phyloP scores from a whole-genome alignment of 2,888 invertebrate genomes.

The Linyphia triangularis region DNA sequence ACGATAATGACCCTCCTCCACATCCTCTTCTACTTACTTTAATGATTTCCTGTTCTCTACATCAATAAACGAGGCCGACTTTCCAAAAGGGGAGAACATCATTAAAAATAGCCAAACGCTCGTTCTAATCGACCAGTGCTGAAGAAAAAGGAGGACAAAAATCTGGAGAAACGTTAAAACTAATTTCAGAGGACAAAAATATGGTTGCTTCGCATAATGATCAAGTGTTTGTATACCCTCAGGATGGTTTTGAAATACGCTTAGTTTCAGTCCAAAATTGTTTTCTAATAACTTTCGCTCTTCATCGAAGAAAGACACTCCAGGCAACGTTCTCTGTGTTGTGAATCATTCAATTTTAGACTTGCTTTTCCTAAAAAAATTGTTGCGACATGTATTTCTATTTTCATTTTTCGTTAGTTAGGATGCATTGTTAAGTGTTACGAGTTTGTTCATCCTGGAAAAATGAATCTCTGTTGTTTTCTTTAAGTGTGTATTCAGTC shows the following conservation, averaged over 20 bases:
- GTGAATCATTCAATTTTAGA: not conserved
- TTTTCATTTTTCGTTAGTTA: not conserved
- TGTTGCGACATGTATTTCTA: not conserved
- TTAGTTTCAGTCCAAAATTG: constrained; percentile 17
- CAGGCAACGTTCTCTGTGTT: not conserved
- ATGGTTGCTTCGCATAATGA: constrained; percentile 34
- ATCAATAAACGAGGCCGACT: constrained; percentile 49
- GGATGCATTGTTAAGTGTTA: not conserved
- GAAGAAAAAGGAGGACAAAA: constrained; percentile 9
- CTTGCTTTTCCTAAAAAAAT: too few relatives aligned
- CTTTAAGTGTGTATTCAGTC: not conserved
- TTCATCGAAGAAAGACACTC: not conserved
- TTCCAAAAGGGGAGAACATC: constrained; percentile 50
- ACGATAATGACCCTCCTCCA: constrained; percentile 57
- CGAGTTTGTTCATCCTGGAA: not conserved
- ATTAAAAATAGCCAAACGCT: constrained; percentile 58
- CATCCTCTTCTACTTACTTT: constrained; percentile 66
- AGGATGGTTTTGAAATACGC: not conserved
- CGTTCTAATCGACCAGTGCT: constrained; percentile 34
- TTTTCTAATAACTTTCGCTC: constrained; percentile 39
- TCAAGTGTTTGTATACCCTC: constrained; percentile 47
- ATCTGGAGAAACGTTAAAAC: constrained; percentile 50
- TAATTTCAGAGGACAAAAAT: constrained; percentile 59
- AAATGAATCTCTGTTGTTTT: not conserved
- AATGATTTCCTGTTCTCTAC: constrained; percentile 64